Conservation (phyloP, 2,113 vertebrate genomes). For the Platysternon megacephalum region DNA sequence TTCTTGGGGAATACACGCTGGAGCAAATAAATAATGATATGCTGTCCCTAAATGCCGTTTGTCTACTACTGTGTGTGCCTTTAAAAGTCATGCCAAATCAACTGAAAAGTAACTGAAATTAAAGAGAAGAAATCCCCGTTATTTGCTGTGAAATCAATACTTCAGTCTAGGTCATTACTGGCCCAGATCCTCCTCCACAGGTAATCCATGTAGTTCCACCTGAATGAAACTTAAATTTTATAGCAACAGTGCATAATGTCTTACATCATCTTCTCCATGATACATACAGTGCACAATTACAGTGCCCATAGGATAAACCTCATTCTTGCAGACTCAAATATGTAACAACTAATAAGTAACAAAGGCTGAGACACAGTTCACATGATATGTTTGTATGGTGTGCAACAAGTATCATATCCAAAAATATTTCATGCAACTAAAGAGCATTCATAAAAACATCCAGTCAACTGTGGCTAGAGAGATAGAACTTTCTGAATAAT, state of each 20-base stretch:
- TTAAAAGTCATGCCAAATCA: not conserved
- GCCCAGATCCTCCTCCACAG: constrained; percentile 10
- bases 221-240: not conserved
- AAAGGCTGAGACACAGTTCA: not conserved
- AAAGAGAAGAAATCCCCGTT: constrained; percentile 24
- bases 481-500: not conserved
- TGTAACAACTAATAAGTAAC: not conserved
- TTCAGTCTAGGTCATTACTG: constrained; percentile 14
- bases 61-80: not conserved
- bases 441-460: not conserved
- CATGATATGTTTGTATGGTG: not conserved
- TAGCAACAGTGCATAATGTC: not conserved
- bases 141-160: constrained; percentile 55
- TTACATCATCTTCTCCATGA: not conserved
- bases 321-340: not conserved
- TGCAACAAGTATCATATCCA: not conserved
- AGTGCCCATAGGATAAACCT: not conserved
- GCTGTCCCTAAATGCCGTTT: constrained; percentile 5
- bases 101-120: not conserved
- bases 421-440: not conserved
- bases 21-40: not conserved
- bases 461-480: not conserved
- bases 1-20: not conserved
- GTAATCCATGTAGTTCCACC: not conserved
- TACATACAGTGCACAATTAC: not conserved